A percentile compares a stretch with the other conserved stretches of the same genome.
phyloP scores from a whole-genome alignment of 2,113 vertebrate genomes.

The Myocastor coypus region DNA sequence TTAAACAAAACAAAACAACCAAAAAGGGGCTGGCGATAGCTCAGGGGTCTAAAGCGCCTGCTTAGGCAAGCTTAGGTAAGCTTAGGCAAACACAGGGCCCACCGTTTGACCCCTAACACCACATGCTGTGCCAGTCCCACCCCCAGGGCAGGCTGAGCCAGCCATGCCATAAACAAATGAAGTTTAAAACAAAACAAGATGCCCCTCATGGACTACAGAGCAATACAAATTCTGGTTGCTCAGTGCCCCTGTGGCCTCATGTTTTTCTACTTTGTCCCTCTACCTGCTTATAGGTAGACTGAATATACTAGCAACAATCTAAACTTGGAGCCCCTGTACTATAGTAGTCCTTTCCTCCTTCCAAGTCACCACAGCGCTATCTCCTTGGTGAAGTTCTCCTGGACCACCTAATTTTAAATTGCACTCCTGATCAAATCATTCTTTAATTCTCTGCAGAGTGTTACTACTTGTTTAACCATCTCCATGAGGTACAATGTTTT shows the following conservation, averaged over 20 bases:
- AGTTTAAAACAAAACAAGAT: neutral
- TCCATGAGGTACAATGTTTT: neutral
- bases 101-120: no score
- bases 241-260: no score
- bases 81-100: no score
- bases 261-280: neutral
- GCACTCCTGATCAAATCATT: neutral
- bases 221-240: neutral
- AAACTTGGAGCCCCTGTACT: neutral
- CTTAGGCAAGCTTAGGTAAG: no score
- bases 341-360: no score
- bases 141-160: no score
- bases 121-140: no score
- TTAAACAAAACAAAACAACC: no score
- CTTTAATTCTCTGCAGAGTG: no score
- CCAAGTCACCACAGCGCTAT: neutral
- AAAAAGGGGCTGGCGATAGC: no score
- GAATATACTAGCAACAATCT: neutral
- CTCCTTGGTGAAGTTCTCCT: neutral
- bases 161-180: no score
- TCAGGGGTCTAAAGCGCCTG: no score
- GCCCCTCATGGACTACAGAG: neutral
- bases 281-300: accelerated
- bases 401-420: neutral
- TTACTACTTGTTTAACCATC: neutral